Conservation (phyloP, 1,140 invertebrate species). For the Hermetia illucens region DNA sequence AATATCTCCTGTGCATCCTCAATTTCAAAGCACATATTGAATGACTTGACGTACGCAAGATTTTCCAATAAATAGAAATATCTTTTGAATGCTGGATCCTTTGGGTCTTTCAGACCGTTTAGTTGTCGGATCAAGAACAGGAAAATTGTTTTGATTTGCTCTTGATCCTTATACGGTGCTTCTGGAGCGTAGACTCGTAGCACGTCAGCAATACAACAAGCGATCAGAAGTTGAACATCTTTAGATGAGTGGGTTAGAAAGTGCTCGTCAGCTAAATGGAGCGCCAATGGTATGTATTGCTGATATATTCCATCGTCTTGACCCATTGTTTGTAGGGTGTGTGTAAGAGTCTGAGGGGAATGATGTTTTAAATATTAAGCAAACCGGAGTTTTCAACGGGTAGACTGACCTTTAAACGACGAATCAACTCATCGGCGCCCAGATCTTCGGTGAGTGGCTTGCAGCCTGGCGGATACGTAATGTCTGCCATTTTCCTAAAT, state of each 20-base stretch:
- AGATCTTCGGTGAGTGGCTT: constrained; percentile 82
- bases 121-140: constrained; percentile 92
- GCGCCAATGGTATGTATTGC: constrained; percentile 84
- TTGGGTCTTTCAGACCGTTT: constrained; percentile 84
- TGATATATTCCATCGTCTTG: constrained; percentile 92
- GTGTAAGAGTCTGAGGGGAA: constrained; percentile 60
- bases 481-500: constrained; percentile 34
- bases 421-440: constrained; percentile 86
- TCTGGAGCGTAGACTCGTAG: constrained; percentile 96
- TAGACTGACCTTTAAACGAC: constrained; percentile 72
- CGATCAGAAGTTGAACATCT: constrained; percentile 88
- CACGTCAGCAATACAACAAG: constrained; percentile 95
- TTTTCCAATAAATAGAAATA: constrained; percentile 95
- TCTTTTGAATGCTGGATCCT: constrained; percentile 93
- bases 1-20: constrained; percentile 97
- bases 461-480: constrained; percentile 76
- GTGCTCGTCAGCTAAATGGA: constrained; percentile 84
- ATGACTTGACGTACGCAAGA: constrained; percentile 94
- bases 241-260: constrained; percentile 81
- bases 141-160: constrained; percentile 86
- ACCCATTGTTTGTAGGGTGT: constrained; percentile 90
- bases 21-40: constrained; percentile 97
- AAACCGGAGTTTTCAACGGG: constrained; percentile 5
- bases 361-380: constrained; percentile 1
- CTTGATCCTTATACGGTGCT: constrained; percentile 90